These are phyloP conservation scores for Galerucella nymphaeae DNA, from an alignment of 2,888 invertebrate species.

Conservation along the genomic window DNA sequence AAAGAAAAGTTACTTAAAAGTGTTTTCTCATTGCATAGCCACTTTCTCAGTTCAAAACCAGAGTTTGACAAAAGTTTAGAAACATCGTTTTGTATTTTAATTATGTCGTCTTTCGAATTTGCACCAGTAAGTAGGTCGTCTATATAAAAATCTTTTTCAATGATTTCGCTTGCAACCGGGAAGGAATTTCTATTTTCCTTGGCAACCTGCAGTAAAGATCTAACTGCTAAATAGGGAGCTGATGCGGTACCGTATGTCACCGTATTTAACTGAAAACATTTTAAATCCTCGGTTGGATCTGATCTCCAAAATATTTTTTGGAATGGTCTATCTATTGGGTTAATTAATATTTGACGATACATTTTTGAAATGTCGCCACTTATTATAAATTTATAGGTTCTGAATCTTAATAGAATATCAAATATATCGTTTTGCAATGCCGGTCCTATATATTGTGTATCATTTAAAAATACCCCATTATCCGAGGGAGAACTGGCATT, in stretches of 20 bases:
- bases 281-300: conserved; percentile 39
- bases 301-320: conserved; percentile 59
- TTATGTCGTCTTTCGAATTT: conserved; percentile 15
- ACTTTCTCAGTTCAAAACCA: conserved; percentile 35
- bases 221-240: conserved; percentile 50
- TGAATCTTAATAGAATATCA: conserved; percentile 19
- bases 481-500: too few species aligned
- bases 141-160: conserved; percentile 52
- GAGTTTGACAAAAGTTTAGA: conserved; percentile 20
- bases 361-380: conserved; percentile 33
- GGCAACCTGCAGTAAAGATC: conserved; percentile 50
- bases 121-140: conserved; percentile 53
- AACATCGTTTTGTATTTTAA: conserved; percentile 22
- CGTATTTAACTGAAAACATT: conserved; percentile 47
- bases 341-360: conserved; percentile 34
- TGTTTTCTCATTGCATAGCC: neutral
- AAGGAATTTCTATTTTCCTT: conserved; percentile 38
- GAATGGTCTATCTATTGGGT: conserved; percentile 20
- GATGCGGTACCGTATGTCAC: conserved; percentile 57
- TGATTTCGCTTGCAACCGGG: conserved; percentile 38
- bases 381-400: conserved; percentile 21
- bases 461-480: too few species aligned
- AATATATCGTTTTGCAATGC: too few species aligned
- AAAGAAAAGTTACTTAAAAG: neutral
- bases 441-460: too few species aligned